Conservation (phyloP, 2,797 vertebrate species). For the Saxicola maurus region DNA sequence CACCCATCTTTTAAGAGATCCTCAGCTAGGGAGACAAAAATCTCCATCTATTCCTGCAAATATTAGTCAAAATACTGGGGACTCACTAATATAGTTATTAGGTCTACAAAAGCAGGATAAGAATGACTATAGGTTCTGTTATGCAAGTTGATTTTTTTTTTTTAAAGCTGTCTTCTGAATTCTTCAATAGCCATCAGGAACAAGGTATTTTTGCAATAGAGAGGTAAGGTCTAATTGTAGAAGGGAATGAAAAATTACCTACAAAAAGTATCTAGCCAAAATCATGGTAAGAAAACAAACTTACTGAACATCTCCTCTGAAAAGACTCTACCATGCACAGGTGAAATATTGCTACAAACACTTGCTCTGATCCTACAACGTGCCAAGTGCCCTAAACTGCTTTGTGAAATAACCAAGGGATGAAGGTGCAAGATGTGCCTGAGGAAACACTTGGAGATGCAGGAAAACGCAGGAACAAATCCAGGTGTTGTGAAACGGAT, state of each 20-base stretch:
- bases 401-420: neutral
- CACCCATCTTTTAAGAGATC: neutral
- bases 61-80: neutral
- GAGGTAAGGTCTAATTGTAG: neutral
- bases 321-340: neutral
- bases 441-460: neutral
- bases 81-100: neutral
- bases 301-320: neutral
- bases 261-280: neutral
- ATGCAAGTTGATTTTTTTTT: neutral
- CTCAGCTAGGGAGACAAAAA: neutral
- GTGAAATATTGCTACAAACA: neutral
- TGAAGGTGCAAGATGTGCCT: fast-evolving
- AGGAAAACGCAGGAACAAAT: neutral
- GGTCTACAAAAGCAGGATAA: neutral
- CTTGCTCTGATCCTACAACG: neutral
- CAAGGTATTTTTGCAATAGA: neutral
- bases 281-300: neutral
- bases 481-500: neutral
- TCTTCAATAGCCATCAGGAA: neutral
- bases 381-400: neutral
- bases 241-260: neutral
- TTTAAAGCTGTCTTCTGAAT: neutral
- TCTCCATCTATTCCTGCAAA: neutral
- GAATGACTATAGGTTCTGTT: neutral